Conservation (phyloP, 2,113 vertebrate genomes). For the Cyanoramphus novaezelandiae region DNA sequence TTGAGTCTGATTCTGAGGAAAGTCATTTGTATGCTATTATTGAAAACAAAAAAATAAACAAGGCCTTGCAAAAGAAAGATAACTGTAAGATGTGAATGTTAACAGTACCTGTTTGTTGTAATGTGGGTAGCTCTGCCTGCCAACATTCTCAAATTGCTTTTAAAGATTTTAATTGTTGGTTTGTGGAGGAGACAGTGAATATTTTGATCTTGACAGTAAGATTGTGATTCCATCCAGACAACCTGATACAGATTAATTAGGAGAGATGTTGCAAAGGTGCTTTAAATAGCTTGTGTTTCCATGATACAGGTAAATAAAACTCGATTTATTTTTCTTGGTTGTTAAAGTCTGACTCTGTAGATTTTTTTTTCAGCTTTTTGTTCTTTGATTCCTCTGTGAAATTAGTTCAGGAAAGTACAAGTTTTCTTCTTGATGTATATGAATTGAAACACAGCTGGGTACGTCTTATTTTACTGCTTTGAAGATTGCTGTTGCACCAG, state of each 20-base stretch:
- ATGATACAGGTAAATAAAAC: not conserved
- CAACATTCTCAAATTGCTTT: not conserved
- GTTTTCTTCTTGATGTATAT: not conserved
- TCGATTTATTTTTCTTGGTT: not conserved
- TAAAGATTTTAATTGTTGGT: not conserved
- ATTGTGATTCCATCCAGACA: not conserved
- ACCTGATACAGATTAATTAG: not conserved
- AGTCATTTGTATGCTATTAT: not conserved
- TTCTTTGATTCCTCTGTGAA: not conserved
- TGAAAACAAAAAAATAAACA: not conserved
- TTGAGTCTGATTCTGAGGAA: not conserved
- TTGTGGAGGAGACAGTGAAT: not conserved
- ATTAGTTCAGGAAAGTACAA: not conserved
- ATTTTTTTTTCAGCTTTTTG: not conserved
- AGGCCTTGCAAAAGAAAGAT: not conserved
- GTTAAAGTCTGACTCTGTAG: not conserved
- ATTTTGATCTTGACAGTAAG: not conserved
- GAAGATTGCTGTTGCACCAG: not conserved
- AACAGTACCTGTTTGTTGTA: not conserved
- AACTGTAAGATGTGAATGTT: not conserved
- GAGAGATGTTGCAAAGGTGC: not conserved
- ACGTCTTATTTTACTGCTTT: not conserved
- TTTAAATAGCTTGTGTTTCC: not conserved
- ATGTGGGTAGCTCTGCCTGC: not conserved
- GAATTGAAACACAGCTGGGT: conserved; percentile 14